Percentiles rank a stretch among this genome's conserved stretches.
phyloP scores from a whole-genome alignment of 2,113 vertebrate species.

The Ovibos moschatus region DNA sequence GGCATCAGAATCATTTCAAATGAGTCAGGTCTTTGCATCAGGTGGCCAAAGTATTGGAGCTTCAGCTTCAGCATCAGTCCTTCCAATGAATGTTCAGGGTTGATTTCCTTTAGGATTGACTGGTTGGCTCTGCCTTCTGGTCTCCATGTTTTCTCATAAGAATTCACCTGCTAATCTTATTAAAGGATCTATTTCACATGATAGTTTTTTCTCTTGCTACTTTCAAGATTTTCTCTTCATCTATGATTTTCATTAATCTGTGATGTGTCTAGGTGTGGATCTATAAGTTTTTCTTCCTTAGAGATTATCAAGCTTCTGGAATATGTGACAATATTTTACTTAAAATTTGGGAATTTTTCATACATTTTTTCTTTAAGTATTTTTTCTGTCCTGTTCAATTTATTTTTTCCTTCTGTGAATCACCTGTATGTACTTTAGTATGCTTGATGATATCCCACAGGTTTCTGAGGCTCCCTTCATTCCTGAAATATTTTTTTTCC shows the following conservation, averaged over 20 bases:
- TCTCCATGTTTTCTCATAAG: not conserved
- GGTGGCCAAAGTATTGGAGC: not conserved
- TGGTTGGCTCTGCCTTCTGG: not conserved
- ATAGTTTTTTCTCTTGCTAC: not conserved
- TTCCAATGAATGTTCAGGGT: not conserved
- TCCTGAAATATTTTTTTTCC: not conserved
- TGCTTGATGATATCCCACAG: not conserved
- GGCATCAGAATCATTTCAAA: not conserved
- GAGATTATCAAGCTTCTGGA: not conserved
- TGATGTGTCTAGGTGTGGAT: not conserved
- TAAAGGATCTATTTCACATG: not conserved
- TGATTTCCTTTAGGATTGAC: not conserved
- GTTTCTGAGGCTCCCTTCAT: not conserved
- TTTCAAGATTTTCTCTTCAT: not conserved
- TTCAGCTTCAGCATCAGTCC: not conserved
- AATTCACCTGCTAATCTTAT: not conserved
- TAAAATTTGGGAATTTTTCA: not conserved
- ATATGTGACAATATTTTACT: not conserved
- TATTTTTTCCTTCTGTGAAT: not conserved
- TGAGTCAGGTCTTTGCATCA: not conserved
- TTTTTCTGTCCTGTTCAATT: not conserved
- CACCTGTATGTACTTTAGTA: not conserved
- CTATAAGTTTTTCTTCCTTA: not conserved
- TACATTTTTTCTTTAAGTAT: not conserved
- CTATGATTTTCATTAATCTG: not conserved